These are phyloP conservation scores for Bagarius yarrelli DNA, from an alignment of 2,113 vertebrate genomes.

Conservation along the genomic window DNA sequence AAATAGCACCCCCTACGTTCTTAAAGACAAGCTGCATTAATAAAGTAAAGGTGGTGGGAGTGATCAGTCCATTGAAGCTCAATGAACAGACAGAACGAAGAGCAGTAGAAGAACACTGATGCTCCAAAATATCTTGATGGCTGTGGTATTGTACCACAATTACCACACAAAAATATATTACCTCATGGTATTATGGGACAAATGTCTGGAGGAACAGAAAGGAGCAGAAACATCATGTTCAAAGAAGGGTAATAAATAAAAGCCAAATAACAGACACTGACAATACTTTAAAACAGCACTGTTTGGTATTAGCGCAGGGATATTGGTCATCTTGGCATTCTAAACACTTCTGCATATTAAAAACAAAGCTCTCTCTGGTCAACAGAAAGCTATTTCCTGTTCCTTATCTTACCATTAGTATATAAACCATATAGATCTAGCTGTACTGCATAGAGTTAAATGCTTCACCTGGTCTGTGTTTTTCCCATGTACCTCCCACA, in stretches of 20 bases:
- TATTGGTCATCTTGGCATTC: slow-evolving; percentile 31
- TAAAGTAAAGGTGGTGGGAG: not conserved
- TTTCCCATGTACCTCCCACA: slow-evolving; percentile 63
- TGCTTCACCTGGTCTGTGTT: slow-evolving; percentile 31
- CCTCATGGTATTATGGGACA: slow-evolving; percentile 50
- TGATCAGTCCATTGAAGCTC: slow-evolving; percentile 1
- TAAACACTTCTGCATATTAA: not conserved
- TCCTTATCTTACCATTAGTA: not conserved
- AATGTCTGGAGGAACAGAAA: slow-evolving; percentile 51
- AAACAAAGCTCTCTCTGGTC: not conserved
- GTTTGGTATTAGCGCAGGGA: slow-evolving; percentile 1
- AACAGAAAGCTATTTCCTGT: not conserved
- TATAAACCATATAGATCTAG: not conserved
- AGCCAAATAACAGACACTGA: slow-evolving; percentile 53
- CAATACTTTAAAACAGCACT: slow-evolving; percentile 46
- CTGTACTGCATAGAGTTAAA: slow-evolving; percentile 48
- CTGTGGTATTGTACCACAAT: slow-evolving; percentile 7
- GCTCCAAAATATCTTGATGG: slow-evolving; percentile 30
- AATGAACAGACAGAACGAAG: slow-evolving; percentile 24
- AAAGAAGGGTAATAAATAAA: slow-evolving; percentile 64
- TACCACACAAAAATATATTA: slow-evolving; percentile 19
- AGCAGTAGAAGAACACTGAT: slow-evolving; percentile 22
- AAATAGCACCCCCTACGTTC: slow-evolving; percentile 44
- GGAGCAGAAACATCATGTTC: slow-evolving; percentile 46
- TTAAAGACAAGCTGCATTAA: not conserved